phyloP scores from a whole-genome alignment of 1,140 invertebrate species.

The Macrocentrus cingulum region DNA sequence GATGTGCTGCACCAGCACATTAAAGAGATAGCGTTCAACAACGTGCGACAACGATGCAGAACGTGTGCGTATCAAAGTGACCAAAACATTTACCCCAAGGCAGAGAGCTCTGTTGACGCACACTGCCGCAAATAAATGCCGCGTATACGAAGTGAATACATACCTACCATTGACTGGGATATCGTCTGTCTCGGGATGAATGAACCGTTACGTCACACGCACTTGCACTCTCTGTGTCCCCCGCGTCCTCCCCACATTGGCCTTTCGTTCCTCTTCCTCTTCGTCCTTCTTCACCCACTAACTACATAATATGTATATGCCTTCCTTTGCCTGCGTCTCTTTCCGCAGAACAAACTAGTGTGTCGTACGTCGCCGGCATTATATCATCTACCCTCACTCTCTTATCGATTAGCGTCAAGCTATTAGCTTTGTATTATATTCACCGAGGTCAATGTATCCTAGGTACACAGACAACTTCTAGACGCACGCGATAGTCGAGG shows the following conservation, averaged over 20 bases:
- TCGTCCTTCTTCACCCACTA: constrained; percentile 24
- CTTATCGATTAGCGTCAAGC: constrained; percentile 46
- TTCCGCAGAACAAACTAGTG: neutral
- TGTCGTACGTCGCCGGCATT: neutral
- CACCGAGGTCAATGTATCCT: constrained; percentile 46
- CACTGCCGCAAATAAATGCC: neutral
- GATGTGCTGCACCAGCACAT: no score
- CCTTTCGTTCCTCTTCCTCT: constrained; percentile 10
- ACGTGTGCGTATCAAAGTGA: neutral
- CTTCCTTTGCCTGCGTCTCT: constrained; percentile 27
- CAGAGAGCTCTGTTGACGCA: neutral
- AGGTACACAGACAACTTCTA: constrained; percentile 44
- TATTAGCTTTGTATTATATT: constrained; percentile 40
- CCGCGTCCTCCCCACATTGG: constrained; percentile 20
- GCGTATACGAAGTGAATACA: constrained; percentile 33
- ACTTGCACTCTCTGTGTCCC: constrained; percentile 49
- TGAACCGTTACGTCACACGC: constrained; percentile 58
- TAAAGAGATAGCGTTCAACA: no score
- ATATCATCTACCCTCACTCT: constrained; percentile 14
- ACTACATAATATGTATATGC: constrained; percentile 25
- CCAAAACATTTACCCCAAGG: neutral
- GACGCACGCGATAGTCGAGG: constrained; percentile 42
- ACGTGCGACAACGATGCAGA: no score
- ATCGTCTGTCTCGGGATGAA: constrained; percentile 56
- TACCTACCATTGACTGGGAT: constrained; percentile 55